Base-by-base conservation (phyloP, 2,797 vertebrate species). In the Myotis planiceps region DNA sequence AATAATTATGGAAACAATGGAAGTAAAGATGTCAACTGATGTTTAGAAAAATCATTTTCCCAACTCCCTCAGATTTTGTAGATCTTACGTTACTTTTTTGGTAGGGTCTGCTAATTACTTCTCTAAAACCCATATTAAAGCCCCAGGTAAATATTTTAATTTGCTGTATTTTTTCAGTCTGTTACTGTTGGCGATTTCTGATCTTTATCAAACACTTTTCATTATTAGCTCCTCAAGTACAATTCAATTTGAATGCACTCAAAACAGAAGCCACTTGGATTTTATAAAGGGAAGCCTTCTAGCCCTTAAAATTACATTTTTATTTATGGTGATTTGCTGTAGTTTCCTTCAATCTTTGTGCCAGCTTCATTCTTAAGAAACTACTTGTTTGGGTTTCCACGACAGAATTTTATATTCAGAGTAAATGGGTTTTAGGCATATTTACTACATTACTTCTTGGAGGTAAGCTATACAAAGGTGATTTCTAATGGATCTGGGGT, bases 361-460 rank as follows among this genome's bases (percentile, higher is more conserved):
- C 29, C 34, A 91, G 39, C 1, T 65, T 87, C 29, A 63, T 72
- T 89, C 21, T 92, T 82, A 94, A 87, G 39, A 87, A 96, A 71
- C 29, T 63, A 13, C 47, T 96, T 79, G 5, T 79, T n/a, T 85
- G 91, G 14, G 51, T 65, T 79, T 85, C 80, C 51, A 96, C 49
- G 34, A 45, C 10, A 93, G 9, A 82, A 85, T 69, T 96, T 88
- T 92, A 88, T 42, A 47, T 45, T 29, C 39, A 53, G n/a, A 96
- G 5, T 32, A 82, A 90, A 82, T 81, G 49, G 23, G 5, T 49
- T 78, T 80, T 72, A 74, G 60, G 39, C 19, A 84, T 55, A 84
- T 72, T 66, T 71, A 92, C 18, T 87, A 42, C 15, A 72, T 93
- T 66, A 80, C 72, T 88, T 94, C 69, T 69, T 68, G 4, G 63